Conservation (phyloP, 2,888 invertebrate species). For the Pimpla rufipes region DNA sequence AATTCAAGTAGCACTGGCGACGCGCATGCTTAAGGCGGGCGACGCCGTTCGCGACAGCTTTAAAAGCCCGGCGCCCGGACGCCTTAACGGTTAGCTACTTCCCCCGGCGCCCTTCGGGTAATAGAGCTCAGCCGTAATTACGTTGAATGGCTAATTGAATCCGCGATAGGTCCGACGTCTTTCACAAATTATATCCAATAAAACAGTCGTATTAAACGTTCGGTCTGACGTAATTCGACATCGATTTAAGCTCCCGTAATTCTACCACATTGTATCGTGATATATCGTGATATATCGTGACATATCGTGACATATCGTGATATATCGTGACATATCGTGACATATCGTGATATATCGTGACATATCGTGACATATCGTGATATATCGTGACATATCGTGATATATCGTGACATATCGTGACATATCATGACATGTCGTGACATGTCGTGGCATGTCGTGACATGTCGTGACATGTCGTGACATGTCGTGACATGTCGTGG, state of each 20-base stretch:
- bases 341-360: background rate
- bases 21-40: background rate
- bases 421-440: background rate
- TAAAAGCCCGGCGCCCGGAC: background rate
- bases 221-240: background rate
- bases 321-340: background rate
- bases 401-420: background rate
- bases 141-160: conserved; percentile 15
- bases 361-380: background rate
- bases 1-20: conserved; percentile 37
- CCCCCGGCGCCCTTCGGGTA: background rate
- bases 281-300: background rate
- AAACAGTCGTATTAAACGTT: background rate
- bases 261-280: background rate
- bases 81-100: background rate
- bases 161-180: background rate
- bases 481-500: no score
- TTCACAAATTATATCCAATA: conserved; percentile 1
- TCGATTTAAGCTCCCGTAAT: background rate
- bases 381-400: background rate
- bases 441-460: background rate
- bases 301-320: background rate
- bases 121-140: conserved; percentile 5
- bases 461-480: background rate
- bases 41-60: conserved; percentile 5